Base-by-base conservation (phyloP, 2,113 vertebrate species). In the Entelurus aequoreus region DNA sequence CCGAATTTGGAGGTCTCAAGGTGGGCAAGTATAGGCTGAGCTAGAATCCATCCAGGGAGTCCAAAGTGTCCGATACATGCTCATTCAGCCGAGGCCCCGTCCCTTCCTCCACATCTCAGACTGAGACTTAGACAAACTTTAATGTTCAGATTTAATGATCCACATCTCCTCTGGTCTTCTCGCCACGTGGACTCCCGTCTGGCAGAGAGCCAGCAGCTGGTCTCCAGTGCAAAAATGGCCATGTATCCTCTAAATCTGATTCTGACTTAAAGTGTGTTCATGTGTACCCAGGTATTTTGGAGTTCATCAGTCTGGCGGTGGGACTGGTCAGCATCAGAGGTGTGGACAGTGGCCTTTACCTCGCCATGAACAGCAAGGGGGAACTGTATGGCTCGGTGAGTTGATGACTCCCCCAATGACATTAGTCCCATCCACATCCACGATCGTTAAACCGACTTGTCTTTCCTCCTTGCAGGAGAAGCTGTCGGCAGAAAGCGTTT, bases 291-390 rank as follows among this genome's bases (percentile, higher is more conserved):
- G 97, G 95, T 86, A 98, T 99, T 87, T 90, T 99, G 90, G 97
- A 99, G 88, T 99, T 99, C 90, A 96, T 99, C 91, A 99, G 97
- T 88, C 93, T 99, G 84, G 97, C 97, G 60, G 96, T 99, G 71
- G 95, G 97, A 65, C 89, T 99, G 84, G 95, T 99, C 84, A 99
- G 97, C 93, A 98, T 99, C 85, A 93, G 94, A 81, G 97, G 96
- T n/a, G 95, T 98, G 74, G 97, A 98, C 91, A 98, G 95, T 62
- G 95, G 95, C 75, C 92, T 95, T 62, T 99, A 98, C 91, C 93
- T 99, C 67, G 95, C 93, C 72, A 99, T 99, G 97, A 95, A 96
- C 70, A 94, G 92, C 85, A 95, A 91, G 57, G 97, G 97, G 48
- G 92, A 94, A 66, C 89, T 99, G 37, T 99, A 97, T 0, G 95